phyloP scores from a whole-genome alignment of 37 sponge, comb jelly and placozoan species.

The Mnemiopsis leidyi region DNA sequence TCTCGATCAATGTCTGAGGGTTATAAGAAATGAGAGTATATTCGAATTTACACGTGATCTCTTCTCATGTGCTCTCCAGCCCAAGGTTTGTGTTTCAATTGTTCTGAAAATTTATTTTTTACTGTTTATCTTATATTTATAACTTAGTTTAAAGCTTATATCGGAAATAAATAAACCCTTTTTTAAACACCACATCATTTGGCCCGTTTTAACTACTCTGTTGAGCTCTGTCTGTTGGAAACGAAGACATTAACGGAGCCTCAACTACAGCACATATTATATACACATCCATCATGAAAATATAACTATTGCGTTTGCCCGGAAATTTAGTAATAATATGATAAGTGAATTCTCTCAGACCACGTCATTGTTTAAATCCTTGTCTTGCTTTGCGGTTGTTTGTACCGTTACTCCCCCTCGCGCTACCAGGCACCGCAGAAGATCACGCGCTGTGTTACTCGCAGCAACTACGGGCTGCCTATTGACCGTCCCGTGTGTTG shows the following conservation, averaged over 20 bases:
- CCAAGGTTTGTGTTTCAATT: not conserved
- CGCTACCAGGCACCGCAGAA: slow-evolving; percentile 24
- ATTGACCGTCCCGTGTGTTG: not conserved
- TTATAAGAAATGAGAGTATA: slow-evolving; percentile 5
- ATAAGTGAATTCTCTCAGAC: not conserved
- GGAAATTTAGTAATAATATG: not conserved
- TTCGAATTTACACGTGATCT: not conserved
- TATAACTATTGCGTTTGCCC: not conserved
- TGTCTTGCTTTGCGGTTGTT: not conserved
- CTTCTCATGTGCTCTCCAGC: slow-evolving; percentile 2
- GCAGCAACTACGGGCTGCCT: slow-evolving; percentile 17
- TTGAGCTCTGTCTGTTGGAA: too few species aligned
- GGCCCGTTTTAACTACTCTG: too few species aligned
- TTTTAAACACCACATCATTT: too few species aligned
- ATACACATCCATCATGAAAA: not conserved
- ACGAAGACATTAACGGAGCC: too few species aligned
- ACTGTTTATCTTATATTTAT: too few species aligned
- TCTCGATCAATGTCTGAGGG: not conserved
- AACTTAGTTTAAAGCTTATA: too few species aligned
- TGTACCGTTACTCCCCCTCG: not conserved
- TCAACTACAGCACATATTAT: too few species aligned
- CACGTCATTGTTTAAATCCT: not conserved
- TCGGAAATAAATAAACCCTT: too few species aligned
- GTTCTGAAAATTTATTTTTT: not conserved
- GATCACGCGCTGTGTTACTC: not conserved